Conservation (phyloP, 2,113 vertebrate species). For the Tretioscincus oriximinensis region DNA sequence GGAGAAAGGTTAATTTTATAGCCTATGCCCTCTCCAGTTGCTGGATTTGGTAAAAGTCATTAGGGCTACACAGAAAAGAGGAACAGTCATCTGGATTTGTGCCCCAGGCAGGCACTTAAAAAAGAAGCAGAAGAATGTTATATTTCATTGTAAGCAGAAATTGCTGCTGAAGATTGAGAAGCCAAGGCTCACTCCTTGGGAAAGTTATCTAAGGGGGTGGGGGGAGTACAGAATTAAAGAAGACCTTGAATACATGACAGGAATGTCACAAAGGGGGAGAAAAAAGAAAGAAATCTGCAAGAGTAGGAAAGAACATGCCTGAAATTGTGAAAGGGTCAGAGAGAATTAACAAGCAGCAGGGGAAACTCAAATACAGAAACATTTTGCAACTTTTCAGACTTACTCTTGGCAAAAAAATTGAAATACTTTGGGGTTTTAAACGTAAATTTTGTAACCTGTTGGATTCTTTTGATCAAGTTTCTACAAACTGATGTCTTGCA, state of each 20-base stretch:
- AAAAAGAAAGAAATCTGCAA: neutral
- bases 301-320: neutral
- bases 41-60: conserved; percentile 9
- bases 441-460: no score
- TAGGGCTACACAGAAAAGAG: neutral
- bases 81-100: conserved; percentile 1
- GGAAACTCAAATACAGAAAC: neutral
- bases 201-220: neutral
- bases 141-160: conserved; percentile 23
- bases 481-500: no score
- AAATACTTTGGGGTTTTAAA: no score
- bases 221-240: neutral
- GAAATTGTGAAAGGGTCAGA: neutral
- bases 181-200: neutral
- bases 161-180: neutral
- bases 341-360: neutral
- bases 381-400: neutral
- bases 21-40: neutral
- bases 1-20: conserved; percentile 11
- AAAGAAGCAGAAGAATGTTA: neutral
- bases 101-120: conserved; percentile 14
- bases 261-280: neutral
- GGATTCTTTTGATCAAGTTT: no score
- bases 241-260: neutral
- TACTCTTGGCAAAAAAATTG: neutral